These are phyloP conservation scores for Agapornis canus DNA, from an alignment of 2,797 vertebrate species.

Conservation along the genomic window DNA sequence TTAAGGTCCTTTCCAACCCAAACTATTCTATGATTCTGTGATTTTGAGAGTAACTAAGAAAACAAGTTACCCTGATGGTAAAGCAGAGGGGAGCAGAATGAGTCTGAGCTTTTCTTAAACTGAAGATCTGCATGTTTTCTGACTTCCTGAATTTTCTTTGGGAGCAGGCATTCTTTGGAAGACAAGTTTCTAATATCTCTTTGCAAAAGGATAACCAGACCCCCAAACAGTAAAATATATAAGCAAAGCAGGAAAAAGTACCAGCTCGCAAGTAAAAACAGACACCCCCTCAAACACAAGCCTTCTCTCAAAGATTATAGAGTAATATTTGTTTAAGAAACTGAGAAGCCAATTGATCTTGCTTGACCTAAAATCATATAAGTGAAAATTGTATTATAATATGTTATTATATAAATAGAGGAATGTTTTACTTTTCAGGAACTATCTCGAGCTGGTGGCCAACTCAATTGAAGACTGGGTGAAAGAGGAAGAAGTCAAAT, in stretches of 20 bases:
- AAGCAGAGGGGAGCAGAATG: background rate
- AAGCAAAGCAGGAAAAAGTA: background rate
- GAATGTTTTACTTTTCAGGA: slow-evolving; percentile 74
- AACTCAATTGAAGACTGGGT: slow-evolving; percentile 84
- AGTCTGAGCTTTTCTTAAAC: background rate
- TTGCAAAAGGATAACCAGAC: background rate
- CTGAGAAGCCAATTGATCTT: background rate
- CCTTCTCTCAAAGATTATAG: background rate
- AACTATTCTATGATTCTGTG: background rate
- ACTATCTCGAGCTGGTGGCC: slow-evolving; percentile 88
- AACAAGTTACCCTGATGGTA: background rate
- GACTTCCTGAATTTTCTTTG: background rate
- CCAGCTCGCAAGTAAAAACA: background rate
- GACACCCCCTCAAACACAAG: background rate
- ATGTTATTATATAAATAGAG: background rate
- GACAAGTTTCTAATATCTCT: background rate
- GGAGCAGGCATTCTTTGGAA: background rate
- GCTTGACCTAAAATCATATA: background rate
- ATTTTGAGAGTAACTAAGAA: background rate
- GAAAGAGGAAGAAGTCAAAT: slow-evolving; percentile 81
- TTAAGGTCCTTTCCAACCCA: background rate
- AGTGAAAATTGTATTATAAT: background rate
- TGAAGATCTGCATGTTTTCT: background rate
- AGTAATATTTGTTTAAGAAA: background rate
- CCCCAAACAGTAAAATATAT: background rate